Evolutionary conservation across 1,140 invertebrate species (phyloP), one percentile per base, ranked within the genome.

Genomic region (Plutomurus gul): DNA sequence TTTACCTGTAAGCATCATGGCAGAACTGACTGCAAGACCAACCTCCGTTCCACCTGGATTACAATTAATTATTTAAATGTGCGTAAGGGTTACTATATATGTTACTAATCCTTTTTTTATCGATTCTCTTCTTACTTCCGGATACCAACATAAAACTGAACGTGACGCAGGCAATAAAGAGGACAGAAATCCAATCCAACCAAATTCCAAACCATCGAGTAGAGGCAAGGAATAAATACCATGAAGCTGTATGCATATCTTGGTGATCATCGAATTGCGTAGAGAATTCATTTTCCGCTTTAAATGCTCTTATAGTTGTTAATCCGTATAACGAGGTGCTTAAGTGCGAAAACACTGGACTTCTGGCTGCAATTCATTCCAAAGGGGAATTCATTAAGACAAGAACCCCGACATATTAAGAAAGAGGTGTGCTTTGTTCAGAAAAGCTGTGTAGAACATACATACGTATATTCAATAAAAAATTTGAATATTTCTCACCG

Each of bases 1-100:
- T 13, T 43, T 65, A 18, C 56, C 93, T 20, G 93, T 93, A 40
- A 82, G 27, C 7, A 91, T 91, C 78, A 96, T 91, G 22, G 92
- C 92, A 82, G 95, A 94, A 1, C 93, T 93, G 47, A 96, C 91
- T 1, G 93, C 93, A 46, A 97, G 84, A 11, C 95, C 95, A 6
- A 96, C 93, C 78, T 92, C 89, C 0, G 92, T 91, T 30, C 89
- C 90, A 27, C 84, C 90, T 85, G 85, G 89, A 88, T 84, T 91
- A 92, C 73, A 11, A 22, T 56, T 8, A 82, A 76, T 56, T 37
- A 70, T 76, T 13, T 13, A 22, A 13, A 11, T 39, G n/a, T 46
- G 20, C 27, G 37, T 18, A 16, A 18, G 6, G 16, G 13, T 70
- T 22, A 79, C n/a, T 27, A 16, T 22, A 10, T 56, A 49, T n/a